Evolutionary conservation across 23 tunicate species (phyloP).

Genomic region (Styela clava): DNA sequence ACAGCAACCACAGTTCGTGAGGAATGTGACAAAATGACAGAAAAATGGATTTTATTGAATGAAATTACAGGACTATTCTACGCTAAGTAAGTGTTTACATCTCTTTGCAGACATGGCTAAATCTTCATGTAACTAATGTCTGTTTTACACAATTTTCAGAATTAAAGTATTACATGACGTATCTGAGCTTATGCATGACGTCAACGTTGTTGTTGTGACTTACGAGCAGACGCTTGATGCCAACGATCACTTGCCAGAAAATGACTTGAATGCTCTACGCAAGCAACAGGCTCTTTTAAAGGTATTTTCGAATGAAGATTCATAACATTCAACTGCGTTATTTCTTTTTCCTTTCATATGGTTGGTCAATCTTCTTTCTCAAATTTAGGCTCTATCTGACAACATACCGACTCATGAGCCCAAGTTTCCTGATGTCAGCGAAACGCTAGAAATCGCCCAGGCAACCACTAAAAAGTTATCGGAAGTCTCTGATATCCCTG

Average conservation of each 20-base stretch:
- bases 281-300: constrained; percentile 16
- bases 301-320: constrained; percentile 1
- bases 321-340: too few species aligned
- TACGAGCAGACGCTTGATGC: constrained; percentile 31
- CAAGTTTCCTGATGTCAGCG: constrained; percentile 28
- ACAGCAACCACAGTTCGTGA: constrained; percentile 21
- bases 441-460: constrained; percentile 20
- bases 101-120: background rate
- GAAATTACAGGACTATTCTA: constrained; percentile 1
- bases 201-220: background rate
- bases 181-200: constrained; percentile 15
- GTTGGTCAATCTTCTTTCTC: too few species aligned
- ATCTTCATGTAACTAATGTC: too few species aligned
- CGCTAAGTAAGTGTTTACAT: constrained; percentile 23
- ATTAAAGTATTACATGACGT: constrained; percentile 27
- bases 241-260: constrained; percentile 32
- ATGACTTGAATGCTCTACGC: constrained; percentile 21
- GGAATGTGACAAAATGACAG: constrained; percentile 16
- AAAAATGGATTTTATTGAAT: constrained; percentile 2
- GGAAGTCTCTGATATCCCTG: constrained; percentile 5
- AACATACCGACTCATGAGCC: constrained; percentile 44
- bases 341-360: too few species aligned
- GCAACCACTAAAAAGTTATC: constrained; percentile 18
- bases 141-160: background rate
- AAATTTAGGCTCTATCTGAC: constrained; percentile 3